Percentiles rank a stretch among this genome's conserved stretches.
Conservation (phyloP, 1,140 invertebrate species). For the Brachionus plicatilis region DNA sequence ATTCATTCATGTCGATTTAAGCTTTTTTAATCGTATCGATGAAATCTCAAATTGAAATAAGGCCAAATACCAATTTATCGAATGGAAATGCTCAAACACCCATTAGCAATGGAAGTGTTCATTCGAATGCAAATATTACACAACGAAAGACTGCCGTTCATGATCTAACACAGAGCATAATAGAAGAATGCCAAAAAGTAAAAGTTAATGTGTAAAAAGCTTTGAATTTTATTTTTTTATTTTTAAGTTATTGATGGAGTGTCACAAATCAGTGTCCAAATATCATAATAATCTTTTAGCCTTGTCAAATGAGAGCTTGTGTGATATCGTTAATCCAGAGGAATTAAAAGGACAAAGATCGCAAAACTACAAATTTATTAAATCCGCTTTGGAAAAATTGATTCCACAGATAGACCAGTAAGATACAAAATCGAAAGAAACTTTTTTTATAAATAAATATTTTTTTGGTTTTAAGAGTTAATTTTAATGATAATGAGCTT, state of each 20-base stretch:
- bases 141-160: constrained; percentile 31
- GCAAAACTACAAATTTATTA: constrained; percentile 14
- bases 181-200: constrained; percentile 35
- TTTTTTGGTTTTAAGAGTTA: constrained; percentile 2
- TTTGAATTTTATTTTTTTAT: background rate
- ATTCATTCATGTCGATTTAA: background rate
- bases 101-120: background rate
- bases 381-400: background rate
- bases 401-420: constrained; percentile 37
- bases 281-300: background rate
- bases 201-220: too few species aligned
- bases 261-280: constrained; percentile 23
- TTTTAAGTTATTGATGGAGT: background rate
- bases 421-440: background rate
- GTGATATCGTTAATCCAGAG: background rate
- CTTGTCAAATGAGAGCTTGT: background rate
- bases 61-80: background rate
- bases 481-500: constrained; percentile 35
- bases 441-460: background rate
- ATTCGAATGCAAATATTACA: background rate
- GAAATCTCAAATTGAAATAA: background rate
- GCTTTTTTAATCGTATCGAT: background rate
- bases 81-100: background rate
- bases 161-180: constrained; percentile 9
- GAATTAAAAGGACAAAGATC: background rate